These are phyloP conservation scores for Rhopalosiphum nymphaeae DNA, from an alignment of 2,888 invertebrate species.

Conservation along the genomic window DNA sequence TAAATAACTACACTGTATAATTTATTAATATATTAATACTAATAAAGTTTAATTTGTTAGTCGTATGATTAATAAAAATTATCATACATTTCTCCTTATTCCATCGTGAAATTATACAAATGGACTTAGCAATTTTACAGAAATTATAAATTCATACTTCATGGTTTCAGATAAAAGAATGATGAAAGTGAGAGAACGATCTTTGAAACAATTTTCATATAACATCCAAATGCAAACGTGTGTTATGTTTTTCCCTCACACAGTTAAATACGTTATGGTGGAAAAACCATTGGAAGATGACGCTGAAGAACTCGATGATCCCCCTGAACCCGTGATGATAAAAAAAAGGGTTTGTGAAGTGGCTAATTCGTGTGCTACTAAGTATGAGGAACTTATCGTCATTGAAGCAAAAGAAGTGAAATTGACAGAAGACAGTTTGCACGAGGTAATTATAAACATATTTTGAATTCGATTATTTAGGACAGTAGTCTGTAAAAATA, in stretches of 20 bases:
- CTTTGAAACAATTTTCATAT: conserved; percentile 66
- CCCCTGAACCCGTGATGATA: conserved; percentile 18
- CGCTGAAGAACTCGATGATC: neutral
- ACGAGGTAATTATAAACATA: conserved; percentile 64
- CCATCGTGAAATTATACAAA: neutral
- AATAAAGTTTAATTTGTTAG: neutral
- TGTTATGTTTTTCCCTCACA: conserved; percentile 68
- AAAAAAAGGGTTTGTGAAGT: conserved; percentile 42
- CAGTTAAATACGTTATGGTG: conserved; percentile 61
- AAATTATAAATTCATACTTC: neutral
- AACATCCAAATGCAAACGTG: conserved; percentile 67
- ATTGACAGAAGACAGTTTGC: conserved; percentile 68
- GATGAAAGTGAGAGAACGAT: conserved; percentile 67
- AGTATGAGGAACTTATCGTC: conserved; percentile 71
- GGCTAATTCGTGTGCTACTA: conserved; percentile 29
- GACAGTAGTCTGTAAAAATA: neutral
- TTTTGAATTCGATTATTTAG: neutral
- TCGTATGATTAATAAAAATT: neutral
- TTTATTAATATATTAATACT: neutral
- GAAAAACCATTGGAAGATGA: conserved; percentile 27
- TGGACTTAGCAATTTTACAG: neutral
- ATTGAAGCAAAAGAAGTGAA: conserved; percentile 71
- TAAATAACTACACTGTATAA: no score
- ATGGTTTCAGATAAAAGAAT: conserved; percentile 66
- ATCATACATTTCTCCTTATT: neutral